Evolutionary conservation across 2,888 invertebrate species (phyloP).

Genomic region (Cryptus armator): DNA sequence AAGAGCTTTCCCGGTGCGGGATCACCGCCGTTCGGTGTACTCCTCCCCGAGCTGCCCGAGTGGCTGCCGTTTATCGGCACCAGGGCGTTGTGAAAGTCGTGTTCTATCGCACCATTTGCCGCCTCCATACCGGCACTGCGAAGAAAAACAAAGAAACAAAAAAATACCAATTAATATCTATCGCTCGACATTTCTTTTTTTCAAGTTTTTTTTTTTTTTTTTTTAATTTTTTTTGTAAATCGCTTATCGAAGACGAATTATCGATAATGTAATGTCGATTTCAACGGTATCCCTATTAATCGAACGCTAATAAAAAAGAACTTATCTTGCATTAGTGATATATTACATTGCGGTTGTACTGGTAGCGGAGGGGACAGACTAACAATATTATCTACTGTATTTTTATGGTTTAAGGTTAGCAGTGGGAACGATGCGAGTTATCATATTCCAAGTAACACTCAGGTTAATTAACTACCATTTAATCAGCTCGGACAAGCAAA

Average conservation of each 20-base stretch:
- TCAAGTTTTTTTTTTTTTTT: not conserved
- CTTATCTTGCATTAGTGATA: not conserved
- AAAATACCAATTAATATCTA: conserved; percentile 4
- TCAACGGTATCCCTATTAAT: not conserved
- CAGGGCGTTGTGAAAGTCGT: conserved; percentile 85
- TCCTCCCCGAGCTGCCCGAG: conserved; percentile 90
- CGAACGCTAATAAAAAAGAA: not conserved
- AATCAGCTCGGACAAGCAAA: conserved; percentile 52
- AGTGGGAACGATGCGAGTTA: conserved; percentile 38
- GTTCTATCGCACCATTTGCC: conserved; percentile 86
- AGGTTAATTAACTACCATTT: conserved; percentile 57
- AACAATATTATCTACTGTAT: not conserved
- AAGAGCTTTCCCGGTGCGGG: conserved; percentile 95
- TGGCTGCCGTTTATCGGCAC: conserved; percentile 86
- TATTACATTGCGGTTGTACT: not conserved
- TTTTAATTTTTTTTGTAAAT: not conserved
- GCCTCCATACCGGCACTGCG: conserved; percentile 87
- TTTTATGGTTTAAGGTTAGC: not conserved
- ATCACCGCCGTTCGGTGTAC: conserved; percentile 90
- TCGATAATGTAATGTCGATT: not conserved
- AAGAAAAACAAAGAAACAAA: conserved; percentile 59
- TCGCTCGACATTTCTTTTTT: not conserved
- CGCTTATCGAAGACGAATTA: not conserved
- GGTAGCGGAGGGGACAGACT: not conserved
- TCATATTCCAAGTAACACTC: conserved; percentile 49